Evolutionary conservation across 2,888 invertebrate species (phyloP), one percentile per base, ranked within the genome.

Genomic region (Megaustenia siamemsis): DNA sequence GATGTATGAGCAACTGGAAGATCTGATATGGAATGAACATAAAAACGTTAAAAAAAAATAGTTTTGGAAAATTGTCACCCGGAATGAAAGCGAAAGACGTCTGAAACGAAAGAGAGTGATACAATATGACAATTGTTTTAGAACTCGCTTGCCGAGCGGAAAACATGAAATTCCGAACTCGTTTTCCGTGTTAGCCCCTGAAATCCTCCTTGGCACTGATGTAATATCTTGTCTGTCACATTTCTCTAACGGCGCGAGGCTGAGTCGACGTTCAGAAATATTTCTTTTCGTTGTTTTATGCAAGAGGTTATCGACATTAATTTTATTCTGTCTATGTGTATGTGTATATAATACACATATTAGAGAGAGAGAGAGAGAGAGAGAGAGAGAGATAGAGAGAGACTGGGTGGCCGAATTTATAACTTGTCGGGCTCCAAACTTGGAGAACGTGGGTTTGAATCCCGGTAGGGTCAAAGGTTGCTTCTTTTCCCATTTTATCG

Each of bases 221-320:
- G 69, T 69, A 69, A 69, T 69, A 69, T 69, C 40, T 21, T 12
- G 38, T 18, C 38, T 69, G 69, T 69, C 69, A 69, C 69, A 69
- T 69, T 69, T 24, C 38, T 38, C 38, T 40, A 3, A 40, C 24
- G 24, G 69, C 69, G 18, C 6, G 40, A 38, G 24, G n/a, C n/a
- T n/a, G 4, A 24, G 69, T 40, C 69, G 24, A 40, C 38, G 40
- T 38, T 21, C 38, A 69, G 69, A 40, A 21, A 40, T 69, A 18
- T 69, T 40, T 38, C 24, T n/a, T n/a, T n/a, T n/a, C n/a, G n/a
- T n/a, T n/a, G n/a, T n/a, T n/a, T n/a, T n/a, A n/a, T n/a, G n/a
- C n/a, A n/a, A n/a, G n/a, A n/a, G n/a, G n/a, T n/a, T n/a, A n/a
- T n/a, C n/a, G n/a, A n/a, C n/a, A n/a, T n/a, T n/a, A n/a, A n/a